phyloP scores from a whole-genome alignment of 1,140 invertebrate species.

The Orius insidiosus region DNA sequence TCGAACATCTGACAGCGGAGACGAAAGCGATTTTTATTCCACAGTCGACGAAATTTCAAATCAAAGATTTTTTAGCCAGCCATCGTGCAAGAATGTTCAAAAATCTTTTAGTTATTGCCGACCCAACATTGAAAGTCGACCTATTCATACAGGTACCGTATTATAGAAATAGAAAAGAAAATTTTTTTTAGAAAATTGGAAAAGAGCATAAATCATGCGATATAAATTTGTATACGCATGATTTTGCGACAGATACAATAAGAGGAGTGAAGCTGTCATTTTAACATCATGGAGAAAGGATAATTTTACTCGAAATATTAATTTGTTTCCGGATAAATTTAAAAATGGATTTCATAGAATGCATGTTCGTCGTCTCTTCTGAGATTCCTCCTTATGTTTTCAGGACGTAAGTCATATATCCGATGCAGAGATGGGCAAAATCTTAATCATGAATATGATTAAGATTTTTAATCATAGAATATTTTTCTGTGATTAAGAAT shows the following conservation, averaged over 20 bases:
- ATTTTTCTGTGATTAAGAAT: too few relatives aligned
- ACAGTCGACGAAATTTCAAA: constrained; percentile 46
- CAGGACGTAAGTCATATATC: too few relatives aligned
- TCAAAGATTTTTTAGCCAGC: constrained; percentile 44
- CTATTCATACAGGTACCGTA: constrained; percentile 8
- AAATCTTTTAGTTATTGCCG: constrained; percentile 44
- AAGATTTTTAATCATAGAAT: too few relatives aligned
- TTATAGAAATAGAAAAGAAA: constrained; percentile 1
- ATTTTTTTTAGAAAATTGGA: not conserved
- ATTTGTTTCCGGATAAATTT: constrained; percentile 50
- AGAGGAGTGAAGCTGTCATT: constrained; percentile 41
- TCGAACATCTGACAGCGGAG: not conserved
- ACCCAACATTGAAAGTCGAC: constrained; percentile 20
- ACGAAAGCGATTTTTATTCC: constrained; percentile 40
- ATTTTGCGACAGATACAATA: constrained; percentile 44
- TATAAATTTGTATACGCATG: constrained; percentile 42
- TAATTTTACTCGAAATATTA: constrained; percentile 37
- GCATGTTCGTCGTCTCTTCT: constrained; percentile 42
- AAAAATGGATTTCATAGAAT: constrained; percentile 47
- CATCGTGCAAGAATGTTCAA: constrained; percentile 39
- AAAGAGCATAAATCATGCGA: constrained; percentile 6
- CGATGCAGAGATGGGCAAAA: too few relatives aligned
- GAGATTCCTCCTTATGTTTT: constrained; percentile 52
- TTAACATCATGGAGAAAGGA: constrained; percentile 46
- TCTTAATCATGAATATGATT: too few relatives aligned